Base-by-base conservation (phyloP, 2,113 vertebrate genomes). In the Phyllostomus discolor region DNA sequence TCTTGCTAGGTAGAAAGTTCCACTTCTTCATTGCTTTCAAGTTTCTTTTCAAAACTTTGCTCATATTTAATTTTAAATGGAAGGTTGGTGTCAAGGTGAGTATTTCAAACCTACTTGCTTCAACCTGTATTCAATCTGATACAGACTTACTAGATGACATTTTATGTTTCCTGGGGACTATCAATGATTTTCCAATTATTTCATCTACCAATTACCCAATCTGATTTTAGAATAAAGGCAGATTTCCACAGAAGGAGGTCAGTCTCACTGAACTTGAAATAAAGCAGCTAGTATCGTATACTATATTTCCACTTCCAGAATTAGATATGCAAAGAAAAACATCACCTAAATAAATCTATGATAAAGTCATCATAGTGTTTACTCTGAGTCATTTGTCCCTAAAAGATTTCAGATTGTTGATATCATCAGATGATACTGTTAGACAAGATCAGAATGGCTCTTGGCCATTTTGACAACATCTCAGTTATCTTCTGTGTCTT, bases 321-420 rank as follows among this genome's bases (percentile, higher is more conserved):
- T 7, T 67, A 83, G n/a, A 89, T 96, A 88, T 89, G 24, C 26
- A 81, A 96, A 92, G 90, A 95, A 92, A 97, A 85, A 88, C 69
- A 52, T 24, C 14, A 87, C n/a, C 78, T 95, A 87, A 90, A 92
- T 86, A 87, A 92, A 93, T 46, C 69, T 26, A 33, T 15, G 73
- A 17, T 50, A 59, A 76, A 67, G 41, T 81, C 92, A 66, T 82
- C 70, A 93, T 52, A 31, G 17, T 96, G 66, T 90, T 94, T 86
- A 78, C 91, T 90, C 31, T 80, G 62, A 94, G 76, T 88, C 86
- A 95, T 46, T 43, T 69, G 66, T 66, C 59, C 64, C 43, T 73
- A 73, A 59, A 16, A 93, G 50, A 73, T 86, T 95, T 91, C 24
- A 75, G 38, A 64, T 33, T 54, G 15, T 48, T 38, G n/a, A 17